These are phyloP conservation scores for Halotydeus destructor DNA, from an alignment of 1,140 invertebrate species.

Conservation along the genomic window DNA sequence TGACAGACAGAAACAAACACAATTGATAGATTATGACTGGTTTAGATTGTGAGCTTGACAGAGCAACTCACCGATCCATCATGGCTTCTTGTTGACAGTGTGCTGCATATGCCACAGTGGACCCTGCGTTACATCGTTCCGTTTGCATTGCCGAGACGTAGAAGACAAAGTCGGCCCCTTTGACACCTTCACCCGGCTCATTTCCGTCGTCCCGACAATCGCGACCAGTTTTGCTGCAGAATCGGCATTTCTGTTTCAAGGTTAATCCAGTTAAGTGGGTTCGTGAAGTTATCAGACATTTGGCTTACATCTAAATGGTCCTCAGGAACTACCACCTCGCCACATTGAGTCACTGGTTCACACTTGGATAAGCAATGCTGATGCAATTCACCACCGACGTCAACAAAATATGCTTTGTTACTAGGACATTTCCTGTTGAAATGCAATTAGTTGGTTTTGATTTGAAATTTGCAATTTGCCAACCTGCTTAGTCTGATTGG, in stretches of 20 bases:
- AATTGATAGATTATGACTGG: constrained; percentile 6
- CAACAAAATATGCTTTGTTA: constrained; percentile 25
- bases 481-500: constrained; percentile 67
- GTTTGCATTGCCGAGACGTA: constrained; percentile 89
- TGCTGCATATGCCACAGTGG: constrained; percentile 89
- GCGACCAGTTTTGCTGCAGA: constrained; percentile 60
- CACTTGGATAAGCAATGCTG: constrained; percentile 75
- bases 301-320: constrained; percentile 64
- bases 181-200: constrained; percentile 39
- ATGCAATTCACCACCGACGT: constrained; percentile 30
- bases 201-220: constrained; percentile 38
- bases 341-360: constrained; percentile 65
- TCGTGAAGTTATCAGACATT: not conserved
- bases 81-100: constrained; percentile 81
- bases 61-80: constrained; percentile 25
- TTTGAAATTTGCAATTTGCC: not conserved
- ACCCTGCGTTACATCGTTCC: constrained; percentile 56
- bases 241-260: constrained; percentile 33
- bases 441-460: constrained; percentile 8
- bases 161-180: constrained; percentile 79
- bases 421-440: constrained; percentile 35
- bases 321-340: constrained; percentile 74
- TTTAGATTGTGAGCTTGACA: constrained; percentile 41
- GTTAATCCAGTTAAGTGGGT: constrained; percentile 6
- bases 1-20: constrained; percentile 26